Evolutionary conservation across 2,113 vertebrate genomes (phyloP).

Genomic region (Hucho hucho): DNA sequence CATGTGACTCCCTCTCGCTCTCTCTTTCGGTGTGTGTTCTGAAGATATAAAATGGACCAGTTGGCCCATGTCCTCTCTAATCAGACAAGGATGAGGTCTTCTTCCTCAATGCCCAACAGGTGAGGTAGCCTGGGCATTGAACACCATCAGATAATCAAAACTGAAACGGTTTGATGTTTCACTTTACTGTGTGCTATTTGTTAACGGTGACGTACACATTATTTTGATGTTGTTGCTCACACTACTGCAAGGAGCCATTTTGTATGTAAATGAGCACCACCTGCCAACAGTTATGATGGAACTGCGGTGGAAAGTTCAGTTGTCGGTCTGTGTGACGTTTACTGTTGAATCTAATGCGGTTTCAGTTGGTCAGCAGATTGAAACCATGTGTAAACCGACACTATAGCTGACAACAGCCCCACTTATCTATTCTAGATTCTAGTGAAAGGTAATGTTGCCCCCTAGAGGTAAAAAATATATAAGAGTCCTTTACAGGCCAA

Average conservation of each 20-base stretch:
- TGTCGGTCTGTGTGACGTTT: not conserved
- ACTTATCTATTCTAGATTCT: not conserved
- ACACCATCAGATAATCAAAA: too few species aligned
- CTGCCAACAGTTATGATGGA: not conserved
- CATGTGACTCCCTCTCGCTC: too few species aligned
- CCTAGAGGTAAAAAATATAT: constrained; percentile 43
- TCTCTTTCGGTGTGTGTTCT: too few species aligned
- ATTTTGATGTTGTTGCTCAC: not conserved
- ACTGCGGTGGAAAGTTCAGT: not conserved
- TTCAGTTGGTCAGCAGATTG: not conserved
- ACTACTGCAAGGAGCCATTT: not conserved
- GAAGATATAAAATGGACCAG: too few species aligned
- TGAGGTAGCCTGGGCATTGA: too few species aligned
- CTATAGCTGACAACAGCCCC: not conserved
- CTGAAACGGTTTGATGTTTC: too few species aligned
- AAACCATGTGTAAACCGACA: not conserved
- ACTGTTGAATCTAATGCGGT: not conserved
- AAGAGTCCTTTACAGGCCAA: too few species aligned
- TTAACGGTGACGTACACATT: not conserved
- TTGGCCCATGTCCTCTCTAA: too few species aligned
- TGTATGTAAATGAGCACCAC: not conserved
- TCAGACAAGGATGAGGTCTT: too few species aligned
- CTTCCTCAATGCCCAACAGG: too few species aligned
- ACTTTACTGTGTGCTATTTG: too few species aligned
- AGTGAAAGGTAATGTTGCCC: constrained; percentile 49